Conservation (phyloP, 53 echinoderm and acorn worm genomes). For the Hippasteria phrygiana region DNA sequence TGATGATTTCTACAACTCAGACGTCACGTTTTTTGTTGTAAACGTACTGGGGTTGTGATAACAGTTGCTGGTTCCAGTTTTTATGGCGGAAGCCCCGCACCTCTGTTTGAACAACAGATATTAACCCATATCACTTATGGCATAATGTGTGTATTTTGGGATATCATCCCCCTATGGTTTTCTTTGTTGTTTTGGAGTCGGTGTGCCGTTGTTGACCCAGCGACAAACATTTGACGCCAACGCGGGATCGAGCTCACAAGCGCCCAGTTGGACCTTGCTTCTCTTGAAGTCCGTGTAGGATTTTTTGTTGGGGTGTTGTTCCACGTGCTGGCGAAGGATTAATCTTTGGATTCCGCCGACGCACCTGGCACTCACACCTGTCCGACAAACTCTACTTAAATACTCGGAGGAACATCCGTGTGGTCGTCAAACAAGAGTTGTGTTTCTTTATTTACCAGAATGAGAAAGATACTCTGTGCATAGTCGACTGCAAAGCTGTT, state of each 20-base stretch:
- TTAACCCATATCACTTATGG: constrained; percentile 29
- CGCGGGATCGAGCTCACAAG: neutral
- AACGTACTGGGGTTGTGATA: neutral
- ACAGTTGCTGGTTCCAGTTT: too few relatives aligned
- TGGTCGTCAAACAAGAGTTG: neutral
- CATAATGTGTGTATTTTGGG: constrained; percentile 11
- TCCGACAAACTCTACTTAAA: neutral
- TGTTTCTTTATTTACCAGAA: neutral
- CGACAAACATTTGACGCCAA: constrained; percentile 44
- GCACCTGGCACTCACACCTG: constrained; percentile 25
- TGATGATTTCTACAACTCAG: too few relatives aligned
- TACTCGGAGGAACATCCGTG: neutral
- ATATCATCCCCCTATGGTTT: neutral
- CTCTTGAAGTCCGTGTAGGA: neutral
- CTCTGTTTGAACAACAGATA: constrained; percentile 33
- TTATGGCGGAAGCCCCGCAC: neutral
- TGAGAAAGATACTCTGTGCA: too few relatives aligned
- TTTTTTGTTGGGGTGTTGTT: constrained; percentile 40
- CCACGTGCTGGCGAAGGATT: constrained; percentile 38
- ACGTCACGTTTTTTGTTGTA: too few relatives aligned
- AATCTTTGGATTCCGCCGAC: constrained; percentile 1
- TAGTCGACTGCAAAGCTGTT: too few relatives aligned
- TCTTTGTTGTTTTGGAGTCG: neutral
- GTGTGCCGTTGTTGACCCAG: constrained; percentile 16
- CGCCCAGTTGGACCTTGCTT: constrained; percentile 47